Conservation (phyloP, 2,888 invertebrate genomes). For the Adelognathus sp. region DNA sequence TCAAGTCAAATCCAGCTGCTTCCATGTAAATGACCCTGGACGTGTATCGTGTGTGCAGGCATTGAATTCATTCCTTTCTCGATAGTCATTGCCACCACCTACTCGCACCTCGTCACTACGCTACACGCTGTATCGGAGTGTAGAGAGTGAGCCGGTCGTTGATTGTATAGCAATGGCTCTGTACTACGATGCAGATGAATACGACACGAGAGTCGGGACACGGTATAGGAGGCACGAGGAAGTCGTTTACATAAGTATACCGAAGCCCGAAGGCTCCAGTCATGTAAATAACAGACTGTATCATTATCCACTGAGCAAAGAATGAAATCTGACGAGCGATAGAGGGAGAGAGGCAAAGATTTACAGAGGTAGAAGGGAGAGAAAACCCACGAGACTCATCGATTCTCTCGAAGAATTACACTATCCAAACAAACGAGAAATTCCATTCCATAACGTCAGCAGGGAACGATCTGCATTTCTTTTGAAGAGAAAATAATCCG, state of each 20-base stretch:
- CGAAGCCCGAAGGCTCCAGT: constrained; percentile 40
- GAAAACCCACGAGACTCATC: background rate
- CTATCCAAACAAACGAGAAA: constrained; percentile 4
- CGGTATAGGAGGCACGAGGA: constrained; percentile 39
- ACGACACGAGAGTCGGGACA: background rate
- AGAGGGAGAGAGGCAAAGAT: background rate
- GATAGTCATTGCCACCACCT: constrained; percentile 58
- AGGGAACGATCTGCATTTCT: background rate
- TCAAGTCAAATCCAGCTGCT: constrained; percentile 47
- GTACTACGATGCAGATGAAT: background rate
- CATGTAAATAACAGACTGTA: constrained; percentile 37
- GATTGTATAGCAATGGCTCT: background rate
- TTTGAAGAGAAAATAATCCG: background rate
- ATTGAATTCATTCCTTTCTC: constrained; percentile 58
- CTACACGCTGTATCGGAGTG: background rate
- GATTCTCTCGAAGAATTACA: constrained; percentile 1
- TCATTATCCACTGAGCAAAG: constrained; percentile 34
- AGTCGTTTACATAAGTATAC: constrained; percentile 53
- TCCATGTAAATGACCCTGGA: constrained; percentile 53
- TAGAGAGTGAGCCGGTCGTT: background rate
- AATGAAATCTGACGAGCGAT: constrained; percentile 3
- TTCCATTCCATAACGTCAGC: constrained; percentile 8
- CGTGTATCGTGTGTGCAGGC: constrained; percentile 35
- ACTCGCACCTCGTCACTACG: constrained; percentile 22
- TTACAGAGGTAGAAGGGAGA: background rate